Evolutionary conservation across 2,888 invertebrate species (phyloP).

Genomic region (Eueremaeus valkanovi): DNA sequence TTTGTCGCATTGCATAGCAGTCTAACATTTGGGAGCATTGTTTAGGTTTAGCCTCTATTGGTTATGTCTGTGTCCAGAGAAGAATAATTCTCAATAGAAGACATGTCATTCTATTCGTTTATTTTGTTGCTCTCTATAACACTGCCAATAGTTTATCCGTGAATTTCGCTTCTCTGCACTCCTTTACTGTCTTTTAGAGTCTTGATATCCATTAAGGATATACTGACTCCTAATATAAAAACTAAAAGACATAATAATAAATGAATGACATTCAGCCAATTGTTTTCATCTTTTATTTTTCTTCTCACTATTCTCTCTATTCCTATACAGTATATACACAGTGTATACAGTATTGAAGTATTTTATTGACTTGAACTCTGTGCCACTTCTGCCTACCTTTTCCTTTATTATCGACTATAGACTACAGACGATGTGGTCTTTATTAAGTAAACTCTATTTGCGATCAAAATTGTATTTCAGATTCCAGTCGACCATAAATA

Average conservation of each 20-base stretch:
- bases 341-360: not conserved
- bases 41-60: not conserved
- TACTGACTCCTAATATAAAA: not conserved
- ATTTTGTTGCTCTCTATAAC: constrained; percentile 21
- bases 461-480: not conserved
- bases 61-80: not conserved
- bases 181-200: not conserved
- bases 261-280: constrained; percentile 33
- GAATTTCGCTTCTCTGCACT: not conserved
- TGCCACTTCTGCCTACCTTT: constrained; percentile 15
- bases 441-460: constrained; percentile 13
- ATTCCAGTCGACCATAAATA: not conserved
- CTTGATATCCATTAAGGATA: constrained; percentile 18
- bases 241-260: constrained; percentile 21
- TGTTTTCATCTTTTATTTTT: constrained; percentile 24
- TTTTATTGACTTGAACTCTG: constrained; percentile 20
- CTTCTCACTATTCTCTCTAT: not conserved
- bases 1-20: not conserved
- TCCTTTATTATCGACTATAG: not conserved
- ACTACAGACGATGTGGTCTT: not conserved
- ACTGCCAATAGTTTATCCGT: constrained; percentile 13
- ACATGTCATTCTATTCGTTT: constrained; percentile 26
- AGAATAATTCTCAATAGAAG: constrained; percentile 28
- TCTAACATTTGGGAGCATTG: not conserved
- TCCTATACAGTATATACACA: not conserved